Base-by-base conservation (phyloP, 1,140 invertebrate species). In the Monomorium pharaonis region DNA sequence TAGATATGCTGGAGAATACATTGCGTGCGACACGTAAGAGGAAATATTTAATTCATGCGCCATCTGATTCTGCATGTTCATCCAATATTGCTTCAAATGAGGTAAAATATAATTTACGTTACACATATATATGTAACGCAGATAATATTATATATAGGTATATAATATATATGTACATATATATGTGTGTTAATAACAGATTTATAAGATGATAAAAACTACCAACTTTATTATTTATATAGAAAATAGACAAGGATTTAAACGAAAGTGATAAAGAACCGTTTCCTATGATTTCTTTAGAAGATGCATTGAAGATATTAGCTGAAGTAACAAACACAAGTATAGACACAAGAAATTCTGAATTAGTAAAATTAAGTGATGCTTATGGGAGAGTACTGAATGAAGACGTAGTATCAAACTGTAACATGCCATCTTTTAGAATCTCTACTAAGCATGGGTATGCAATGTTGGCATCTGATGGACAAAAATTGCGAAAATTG, bases 371-470 rank as follows among this genome's bases (percentile, higher is more conserved):
- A 47, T 88, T 90, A 63, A 70, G 87, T 54, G 75, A 93, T n/a
- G 86, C 87, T 60, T 80, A 88, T 86, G 91, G 92, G 6, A 93
- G 89, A 90, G 85, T 94, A 65, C 84, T 94, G 27, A 58, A 30
- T 14, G 69, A 86, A 58, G 72, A 86, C 77, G 27, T 93, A 18
- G 30, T 86, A 69, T 93, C 94, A 12, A 42, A 33, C 18, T 91
- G 75, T 58, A 85, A 96, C 80, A 96, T 99, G 90, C 99, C 99
- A 44, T 98, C 98, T 4, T 99, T 99, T 94, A 96, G 97, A 49
- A 98, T 98, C 30, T 99, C 98, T 10, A 97, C 98, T 58, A 99
- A 99, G 96, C 99, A 99, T 96, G 99, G 98, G 0, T 99, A 99
- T 95, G 98, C 98, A n/a, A 98, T 99, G 58, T 95, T 97, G 86